Evolutionary conservation across 1,140 invertebrate genomes (phyloP), one percentile per base, ranked within the genome.

Genomic region (Homalodisca vitripennis): DNA sequence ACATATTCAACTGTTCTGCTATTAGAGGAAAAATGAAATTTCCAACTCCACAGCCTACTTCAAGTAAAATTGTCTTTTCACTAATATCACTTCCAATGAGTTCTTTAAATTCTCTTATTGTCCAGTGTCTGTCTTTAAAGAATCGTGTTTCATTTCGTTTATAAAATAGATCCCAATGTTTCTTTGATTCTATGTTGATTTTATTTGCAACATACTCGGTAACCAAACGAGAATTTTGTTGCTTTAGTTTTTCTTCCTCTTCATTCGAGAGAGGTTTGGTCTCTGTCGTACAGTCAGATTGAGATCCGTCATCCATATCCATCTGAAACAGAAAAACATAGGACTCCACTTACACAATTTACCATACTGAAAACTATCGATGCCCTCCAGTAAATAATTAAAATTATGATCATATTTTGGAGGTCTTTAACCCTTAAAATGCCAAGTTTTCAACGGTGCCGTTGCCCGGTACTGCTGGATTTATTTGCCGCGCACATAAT

Each of bases 151-250:
- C 89, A 78, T 97, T 96, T 71, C 95, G 82, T 81, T 98, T 98
- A 78, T 99, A 99, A 81, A 99, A 99, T 57, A 97, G 82, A 81
- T 99, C 97, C 98, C 98, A 99, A 79, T 98, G 89, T 73, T 93
- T 92, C 75, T 90, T 89, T 0, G 95, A 92, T 75, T 99, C 88
- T 57, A 79, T 81, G 81, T 99, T 96, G 24, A 98, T 76, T 78
- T 93, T 89, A 3, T 84, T 81, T 31, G 93, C 92, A 77, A 92
- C 92, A 80, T 91, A 93, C 71, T 88, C 84, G 0, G 86, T 80
- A 0, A 97, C 87, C 10, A 93, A 73, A 14, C 91, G 83, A 0
- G 83, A 84, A 77, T 94, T 84, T 81, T 94, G 92, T 0, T 80
- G 79, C 46, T 83, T 78, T 53, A 94, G 80, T 69, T 81, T 84